Conservation (phyloP, 1,140 invertebrate genomes). For the Gryon sp. region DNA sequence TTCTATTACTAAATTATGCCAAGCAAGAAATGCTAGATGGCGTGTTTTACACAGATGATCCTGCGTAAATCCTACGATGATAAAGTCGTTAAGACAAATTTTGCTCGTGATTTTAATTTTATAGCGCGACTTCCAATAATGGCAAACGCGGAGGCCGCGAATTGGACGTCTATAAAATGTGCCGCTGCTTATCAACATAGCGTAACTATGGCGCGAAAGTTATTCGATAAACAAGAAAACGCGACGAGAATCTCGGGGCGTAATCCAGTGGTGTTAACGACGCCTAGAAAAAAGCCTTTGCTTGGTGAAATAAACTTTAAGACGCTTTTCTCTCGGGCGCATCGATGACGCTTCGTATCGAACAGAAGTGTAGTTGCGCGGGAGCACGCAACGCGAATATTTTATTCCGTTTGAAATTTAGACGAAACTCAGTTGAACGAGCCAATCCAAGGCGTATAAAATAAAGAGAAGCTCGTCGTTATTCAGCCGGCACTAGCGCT, state of each 20-base stretch:
- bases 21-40: conserved; percentile 31
- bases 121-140: conserved; percentile 38
- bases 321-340: background rate
- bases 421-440: conserved; percentile 33
- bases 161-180: conserved; percentile 22
- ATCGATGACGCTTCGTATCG: conserved; percentile 1
- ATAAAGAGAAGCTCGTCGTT: conserved; percentile 39
- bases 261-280: conserved; percentile 50
- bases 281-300: conserved; percentile 16
- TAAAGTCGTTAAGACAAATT: conserved; percentile 44
- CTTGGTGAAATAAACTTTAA: background rate
- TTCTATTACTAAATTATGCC: conserved; percentile 27
- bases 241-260: conserved; percentile 18
- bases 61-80: conserved; percentile 33
- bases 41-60: conserved; percentile 29
- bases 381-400: conserved; percentile 41
- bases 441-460: conserved; percentile 39
- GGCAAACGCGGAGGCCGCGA: background rate
- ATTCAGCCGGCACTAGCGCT: conserved; percentile 18
- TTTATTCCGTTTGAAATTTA: conserved; percentile 55
- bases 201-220: too few relatives aligned
- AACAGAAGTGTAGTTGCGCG: conserved; percentile 1
- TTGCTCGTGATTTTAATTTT: conserved; percentile 45
- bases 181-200: conserved; percentile 16
- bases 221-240: conserved; percentile 51